phyloP scores from a whole-genome alignment of 1,140 invertebrate genomes.

The Zaprionus ornatus region DNA sequence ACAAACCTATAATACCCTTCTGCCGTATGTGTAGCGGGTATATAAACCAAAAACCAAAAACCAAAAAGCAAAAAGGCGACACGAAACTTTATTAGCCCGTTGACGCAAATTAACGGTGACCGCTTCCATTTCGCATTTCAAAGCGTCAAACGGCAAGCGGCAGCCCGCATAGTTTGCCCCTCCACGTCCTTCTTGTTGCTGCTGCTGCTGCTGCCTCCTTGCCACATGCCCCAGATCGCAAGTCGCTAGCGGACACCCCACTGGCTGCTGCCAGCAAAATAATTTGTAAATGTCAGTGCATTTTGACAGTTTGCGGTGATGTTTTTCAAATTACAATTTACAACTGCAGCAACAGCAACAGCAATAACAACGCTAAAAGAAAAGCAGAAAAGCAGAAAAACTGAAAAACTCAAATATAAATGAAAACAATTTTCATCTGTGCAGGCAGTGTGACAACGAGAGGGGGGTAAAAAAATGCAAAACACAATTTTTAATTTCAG shows the following conservation, averaged over 20 bases:
- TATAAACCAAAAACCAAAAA: constrained; percentile 46
- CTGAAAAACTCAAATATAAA: constrained; percentile 50
- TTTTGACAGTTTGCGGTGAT: constrained; percentile 82
- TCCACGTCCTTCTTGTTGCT: constrained; percentile 1
- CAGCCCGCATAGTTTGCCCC: constrained; percentile 19
- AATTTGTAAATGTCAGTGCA: constrained; percentile 82
- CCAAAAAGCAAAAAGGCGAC: constrained; percentile 69
- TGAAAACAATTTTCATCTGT: constrained; percentile 52
- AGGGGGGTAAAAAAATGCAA: constrained; percentile 4
- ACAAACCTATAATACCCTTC: too few relatives aligned
- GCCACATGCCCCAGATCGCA: constrained; percentile 3
- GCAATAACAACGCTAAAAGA: constrained; percentile 3
- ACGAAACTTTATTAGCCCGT: constrained; percentile 79
- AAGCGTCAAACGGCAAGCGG: constrained; percentile 61
- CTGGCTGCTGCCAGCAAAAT: constrained; percentile 74
- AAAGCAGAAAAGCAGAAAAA: constrained; percentile 41
- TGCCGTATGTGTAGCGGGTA: neutral
- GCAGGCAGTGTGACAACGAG: constrained; percentile 12
- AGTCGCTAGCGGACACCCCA: constrained; percentile 30
- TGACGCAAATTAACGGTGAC: constrained; percentile 81
- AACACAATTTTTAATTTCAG: constrained; percentile 51
- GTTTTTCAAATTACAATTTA: constrained; percentile 82
- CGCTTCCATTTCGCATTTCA: constrained; percentile 81
- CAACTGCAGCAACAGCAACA: constrained; percentile 46
- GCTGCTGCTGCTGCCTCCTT: constrained; percentile 14